Base-by-base conservation (phyloP, 2,888 invertebrate species). In the Busseola fusca region DNA sequence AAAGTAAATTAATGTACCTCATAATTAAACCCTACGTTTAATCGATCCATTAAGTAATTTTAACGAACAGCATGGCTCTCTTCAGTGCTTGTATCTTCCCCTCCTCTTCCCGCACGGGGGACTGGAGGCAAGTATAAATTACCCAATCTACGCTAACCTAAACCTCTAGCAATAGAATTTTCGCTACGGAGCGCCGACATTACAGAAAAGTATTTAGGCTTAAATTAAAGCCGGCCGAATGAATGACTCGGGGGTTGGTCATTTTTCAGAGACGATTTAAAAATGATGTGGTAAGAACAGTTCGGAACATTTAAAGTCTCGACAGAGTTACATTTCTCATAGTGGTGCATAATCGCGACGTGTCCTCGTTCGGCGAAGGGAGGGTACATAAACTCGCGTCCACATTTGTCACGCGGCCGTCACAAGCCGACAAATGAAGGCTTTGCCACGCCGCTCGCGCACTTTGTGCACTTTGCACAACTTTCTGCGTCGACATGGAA, bases 381-480 rank as follows among this genome's bases (percentile, higher is more conserved):
- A 86, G 88, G 89, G 90, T 87, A 90, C 89, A 92, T 92, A 92
- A 92, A 93, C 93, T 90, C 89, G 88, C 91, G 94, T 93, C 93
- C 93, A 94, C 94, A 95, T 96, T 96, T 96, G 95, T 96, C 96
- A 95, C 93, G 90, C 91, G 91, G 91, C 89, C 93, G 95, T 95
- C 95, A 96, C 90, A 91, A 93, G 94, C 91, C 95, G 95, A 96
- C 96, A 96, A 95, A 96, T 96, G 95, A 96, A 95, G 95, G 95
- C 95, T 94, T 95, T 94, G 92, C 93, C 90, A 91, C 91, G 92
- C 90, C 90, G 92, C 92, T 93, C 91, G 92, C 93, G 91, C 92
- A 94, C 95, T 94, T 93, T 94, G 94, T 94, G 94, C 95, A 94
- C 94, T 94, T 93, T 93, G 91, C 93, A 92, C 92, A 94, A 94